Conservation (phyloP, 2,888 invertebrate genomes). For the Hypomecis atomaria region DNA sequence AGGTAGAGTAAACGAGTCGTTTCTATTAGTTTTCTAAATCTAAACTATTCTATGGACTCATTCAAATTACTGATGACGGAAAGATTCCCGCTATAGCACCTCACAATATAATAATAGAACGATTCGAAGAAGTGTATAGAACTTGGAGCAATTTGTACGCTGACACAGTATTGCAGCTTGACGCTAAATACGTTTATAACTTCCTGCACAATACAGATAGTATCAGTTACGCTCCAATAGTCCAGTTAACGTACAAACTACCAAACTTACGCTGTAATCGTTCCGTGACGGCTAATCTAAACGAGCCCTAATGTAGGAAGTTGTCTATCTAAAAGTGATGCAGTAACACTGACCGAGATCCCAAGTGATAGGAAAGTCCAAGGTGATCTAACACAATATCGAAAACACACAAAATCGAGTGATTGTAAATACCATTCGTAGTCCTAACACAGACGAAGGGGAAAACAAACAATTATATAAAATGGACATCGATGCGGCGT, state of each 20-base stretch:
- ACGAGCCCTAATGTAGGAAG: slow-evolving; percentile 50
- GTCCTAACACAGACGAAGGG: slow-evolving; percentile 79
- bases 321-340: slow-evolving; percentile 53
- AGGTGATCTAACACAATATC: slow-evolving; percentile 77
- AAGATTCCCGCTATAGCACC: slow-evolving; percentile 1
- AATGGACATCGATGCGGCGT: slow-evolving; percentile 72
- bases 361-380: slow-evolving; percentile 74
- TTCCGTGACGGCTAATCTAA: slow-evolving; percentile 44
- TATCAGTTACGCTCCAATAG: background rate
- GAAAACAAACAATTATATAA: slow-evolving; percentile 75
- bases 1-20: slow-evolving; percentile 70
- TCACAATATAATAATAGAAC: background rate
- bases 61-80: slow-evolving; percentile 42
- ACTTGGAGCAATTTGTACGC: slow-evolving; percentile 1
- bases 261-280: slow-evolving; percentile 13
- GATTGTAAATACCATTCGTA: slow-evolving; percentile 77
- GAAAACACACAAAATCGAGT: slow-evolving; percentile 79
- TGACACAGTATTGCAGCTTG: slow-evolving; percentile 1
- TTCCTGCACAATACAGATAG: background rate
- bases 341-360: slow-evolving; percentile 65
- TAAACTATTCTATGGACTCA: slow-evolving; percentile 48
- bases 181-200: background rate
- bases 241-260: slow-evolving; percentile 9
- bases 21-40: slow-evolving; percentile 69
- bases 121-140: slow-evolving; percentile 6